Evolutionary conservation across 53 echinoderm and acorn worm species (phyloP), one percentile per base, ranked within the genome.

Genomic region (Crossaster papposus): DNA sequence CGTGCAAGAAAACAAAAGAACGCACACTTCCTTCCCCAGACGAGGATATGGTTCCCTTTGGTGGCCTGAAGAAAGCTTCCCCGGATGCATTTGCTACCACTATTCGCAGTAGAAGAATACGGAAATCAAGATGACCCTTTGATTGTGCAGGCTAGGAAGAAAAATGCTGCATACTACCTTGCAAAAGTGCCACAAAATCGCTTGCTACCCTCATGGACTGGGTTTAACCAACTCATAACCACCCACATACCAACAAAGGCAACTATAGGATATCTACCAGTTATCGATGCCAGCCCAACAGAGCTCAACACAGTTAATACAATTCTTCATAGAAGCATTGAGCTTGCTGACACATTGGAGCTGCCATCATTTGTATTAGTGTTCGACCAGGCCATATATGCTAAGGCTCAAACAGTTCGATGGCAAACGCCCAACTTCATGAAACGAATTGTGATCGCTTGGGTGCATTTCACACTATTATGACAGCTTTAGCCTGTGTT

Each of bases 381-480:
- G 8, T 50, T 94, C 22, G 94, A 94, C 88, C 92, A 92, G 65
- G 92, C 94, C 18, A 94, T 92, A n/a, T 94, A 92, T 70, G 78
- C 89, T 0, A 94, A 92, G 54, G 94, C 92, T 0, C 92, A 94
- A 23, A 79, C 72, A 54, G 88, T 94, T 37, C 63, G 93, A 22
- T 92, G 91, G 92, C 78, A n/a, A n/a, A n/a, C n/a, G n/a, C n/a
- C n/a, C n/a, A n/a, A n/a, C n/a, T n/a, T n/a, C n/a, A n/a, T n/a
- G n/a, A n/a, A n/a, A n/a, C n/a, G n/a, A 73, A 35, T 94, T 54
- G 90, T 14, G 51, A 92, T 30, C 92, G 92, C 1, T 88, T 94
- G 54, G 94, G 94, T 10, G 92, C 92, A 13, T 92, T 94, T 77
- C 94, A 94, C 81, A 94, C 92, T 70, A 73, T 90, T 15, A 94